phyloP scores from a whole-genome alignment of 2,113 vertebrate species.

The Scomber japonicus region DNA sequence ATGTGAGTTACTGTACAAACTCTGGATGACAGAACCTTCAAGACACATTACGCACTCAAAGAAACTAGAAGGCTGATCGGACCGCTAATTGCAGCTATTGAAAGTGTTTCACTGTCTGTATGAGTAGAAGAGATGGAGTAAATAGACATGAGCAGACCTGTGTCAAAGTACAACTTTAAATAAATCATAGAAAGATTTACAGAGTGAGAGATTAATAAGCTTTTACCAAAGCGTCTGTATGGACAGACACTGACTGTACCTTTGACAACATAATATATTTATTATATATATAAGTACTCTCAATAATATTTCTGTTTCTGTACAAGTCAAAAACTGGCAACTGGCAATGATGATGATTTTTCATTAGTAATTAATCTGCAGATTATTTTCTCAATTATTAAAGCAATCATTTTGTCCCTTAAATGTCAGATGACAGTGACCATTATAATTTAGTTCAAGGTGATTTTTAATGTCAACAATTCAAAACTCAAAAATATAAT shows the following conservation, averaged over 20 bases:
- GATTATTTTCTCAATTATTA: not conserved
- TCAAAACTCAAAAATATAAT: no score
- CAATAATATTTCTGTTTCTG: no score
- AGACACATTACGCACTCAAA: conserved; percentile 49
- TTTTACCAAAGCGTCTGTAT: not conserved
- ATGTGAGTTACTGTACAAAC: conserved; percentile 42
- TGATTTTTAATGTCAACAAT: no score
- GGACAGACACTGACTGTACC: not conserved
- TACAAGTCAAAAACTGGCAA: no score
- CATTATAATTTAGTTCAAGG: no score
- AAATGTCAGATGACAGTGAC: no score
- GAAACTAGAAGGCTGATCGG: conserved; percentile 19
- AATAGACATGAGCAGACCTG: not conserved
- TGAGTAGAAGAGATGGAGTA: conserved; percentile 11
- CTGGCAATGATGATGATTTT: no score
- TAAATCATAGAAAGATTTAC: not conserved
- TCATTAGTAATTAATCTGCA: no score
- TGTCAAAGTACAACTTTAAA: not conserved
- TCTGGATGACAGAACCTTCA: conserved; percentile 61
- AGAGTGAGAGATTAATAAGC: not conserved
- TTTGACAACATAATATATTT: not conserved
- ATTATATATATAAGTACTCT: no score
- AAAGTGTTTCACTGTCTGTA: conserved; percentile 9
- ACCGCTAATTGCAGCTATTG: conserved; percentile 46
- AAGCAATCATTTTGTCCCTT: not conserved